Percentiles rank a stretch among this genome's conserved stretches.
phyloP scores from a whole-genome alignment of 2,113 vertebrate species.

The Malurus melanocephalus region DNA sequence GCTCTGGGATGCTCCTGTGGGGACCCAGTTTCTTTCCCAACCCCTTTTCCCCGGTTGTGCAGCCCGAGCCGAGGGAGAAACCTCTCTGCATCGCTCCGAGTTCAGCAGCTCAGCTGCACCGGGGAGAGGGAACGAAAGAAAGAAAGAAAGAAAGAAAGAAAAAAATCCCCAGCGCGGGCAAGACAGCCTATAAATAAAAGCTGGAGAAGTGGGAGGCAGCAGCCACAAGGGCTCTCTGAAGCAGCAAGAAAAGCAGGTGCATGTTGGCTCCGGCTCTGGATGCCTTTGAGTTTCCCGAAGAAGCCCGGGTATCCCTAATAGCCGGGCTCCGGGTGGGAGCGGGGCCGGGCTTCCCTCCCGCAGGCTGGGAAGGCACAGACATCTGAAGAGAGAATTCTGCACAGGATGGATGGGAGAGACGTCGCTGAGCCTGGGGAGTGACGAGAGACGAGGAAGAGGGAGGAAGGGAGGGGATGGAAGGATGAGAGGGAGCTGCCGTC shows the following conservation, averaged over 20 bases:
- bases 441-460: neutral
- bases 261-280: neutral
- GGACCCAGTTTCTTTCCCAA: neutral
- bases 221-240: constrained; percentile 52
- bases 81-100: neutral
- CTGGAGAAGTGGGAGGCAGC: constrained; percentile 57
- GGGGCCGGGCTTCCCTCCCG: neutral
- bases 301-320: constrained; percentile 38
- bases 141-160: neutral
- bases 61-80: neutral
- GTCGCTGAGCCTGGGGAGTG: neutral
- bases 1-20: neutral
- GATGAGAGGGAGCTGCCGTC: neutral
- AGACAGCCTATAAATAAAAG: constrained; percentile 68
- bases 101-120: constrained; percentile 34
- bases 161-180: neutral
- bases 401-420: neutral
- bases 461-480: neutral
- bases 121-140: neutral
- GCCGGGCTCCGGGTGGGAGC: neutral
- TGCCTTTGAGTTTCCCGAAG: constrained; percentile 31
- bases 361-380: neutral
- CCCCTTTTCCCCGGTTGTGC: neutral
- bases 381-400: neutral
- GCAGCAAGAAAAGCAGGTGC: constrained; percentile 53